Evolutionary conservation across 2,113 vertebrate species (phyloP).

Genomic region (Sprattus sprattus): DNA sequence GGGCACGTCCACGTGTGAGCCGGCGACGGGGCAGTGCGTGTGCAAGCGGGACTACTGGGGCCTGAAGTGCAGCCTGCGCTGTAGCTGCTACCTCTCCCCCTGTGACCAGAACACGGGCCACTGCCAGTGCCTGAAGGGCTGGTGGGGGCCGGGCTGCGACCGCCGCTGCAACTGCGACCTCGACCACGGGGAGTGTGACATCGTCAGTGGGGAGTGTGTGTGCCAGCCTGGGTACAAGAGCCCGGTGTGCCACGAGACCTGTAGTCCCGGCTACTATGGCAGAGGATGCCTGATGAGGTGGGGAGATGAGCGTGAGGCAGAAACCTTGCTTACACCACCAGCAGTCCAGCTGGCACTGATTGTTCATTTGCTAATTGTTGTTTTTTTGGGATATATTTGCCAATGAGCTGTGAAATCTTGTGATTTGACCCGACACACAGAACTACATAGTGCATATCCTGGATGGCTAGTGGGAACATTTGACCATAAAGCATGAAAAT

Average conservation of each 20-base stretch:
- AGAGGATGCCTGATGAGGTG: constrained; percentile 77
- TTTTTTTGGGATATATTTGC: too few species aligned
- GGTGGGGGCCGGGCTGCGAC: constrained; percentile 80
- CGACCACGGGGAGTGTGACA: constrained; percentile 74
- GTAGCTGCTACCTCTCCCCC: constrained; percentile 76
- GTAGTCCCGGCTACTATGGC: constrained; percentile 74
- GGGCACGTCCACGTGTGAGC: constrained; percentile 71
- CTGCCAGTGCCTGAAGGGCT: constrained; percentile 76
- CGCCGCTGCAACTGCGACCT: constrained; percentile 74
- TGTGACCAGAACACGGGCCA: constrained; percentile 77
- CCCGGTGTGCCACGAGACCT: constrained; percentile 71
- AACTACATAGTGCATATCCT: too few species aligned
- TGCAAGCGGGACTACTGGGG: constrained; percentile 84
- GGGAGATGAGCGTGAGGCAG: constrained; percentile 29
- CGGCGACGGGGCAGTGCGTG: constrained; percentile 74
- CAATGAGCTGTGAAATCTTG: too few species aligned
- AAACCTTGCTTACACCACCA: too few species aligned
- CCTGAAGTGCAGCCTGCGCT: constrained; percentile 72
- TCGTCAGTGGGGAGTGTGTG: constrained; percentile 68
- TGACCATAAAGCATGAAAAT: too few species aligned
- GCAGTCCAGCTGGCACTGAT: too few species aligned
- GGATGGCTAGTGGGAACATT: too few species aligned
- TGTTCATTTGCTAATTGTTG: too few species aligned
- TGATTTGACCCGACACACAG: too few species aligned
- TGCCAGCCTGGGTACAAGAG: constrained; percentile 81